Evolutionary conservation across 2,113 vertebrate genomes (phyloP).

Genomic region (Syngnathoides biaculeatus): DNA sequence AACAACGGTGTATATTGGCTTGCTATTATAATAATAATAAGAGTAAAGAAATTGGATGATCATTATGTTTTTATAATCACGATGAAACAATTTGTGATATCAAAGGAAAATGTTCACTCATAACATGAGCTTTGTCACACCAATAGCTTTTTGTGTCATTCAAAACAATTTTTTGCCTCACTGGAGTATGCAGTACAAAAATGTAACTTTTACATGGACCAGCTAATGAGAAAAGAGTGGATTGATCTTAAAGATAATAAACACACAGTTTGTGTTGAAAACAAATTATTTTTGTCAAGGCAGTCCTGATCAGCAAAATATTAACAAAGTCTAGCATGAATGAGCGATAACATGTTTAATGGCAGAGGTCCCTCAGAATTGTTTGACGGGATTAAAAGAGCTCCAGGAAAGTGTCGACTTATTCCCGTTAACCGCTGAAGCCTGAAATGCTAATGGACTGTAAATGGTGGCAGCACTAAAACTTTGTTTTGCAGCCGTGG

Average conservation of each 20-base stretch:
- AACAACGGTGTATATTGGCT: not conserved
- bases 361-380: not conserved
- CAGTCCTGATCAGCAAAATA: slow-evolving; percentile 4
- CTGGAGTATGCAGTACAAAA: not conserved
- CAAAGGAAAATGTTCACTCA: not conserved
- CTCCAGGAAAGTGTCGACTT: slow-evolving; percentile 16
- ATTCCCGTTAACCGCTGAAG: slow-evolving; percentile 42
- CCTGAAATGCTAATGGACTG: slow-evolving; percentile 45
- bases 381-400: slow-evolving; percentile 29
- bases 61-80: too few species aligned
- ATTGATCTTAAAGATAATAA: not conserved
- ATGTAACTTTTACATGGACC: not conserved
- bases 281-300: not conserved
- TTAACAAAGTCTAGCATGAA: not conserved
- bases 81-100: too few species aligned
- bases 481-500: slow-evolving; percentile 33
- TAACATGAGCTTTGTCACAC: not conserved
- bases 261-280: too few species aligned
- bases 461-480: slow-evolving; percentile 42
- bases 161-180: not conserved
- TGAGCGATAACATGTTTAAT: slow-evolving; percentile 5
- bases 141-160: not conserved
- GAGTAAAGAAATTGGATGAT: not conserved
- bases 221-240: not conserved
- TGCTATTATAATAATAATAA: not conserved